Percentiles rank a stretch among this genome's conserved stretches.
These are phyloP conservation scores for Netelia virgata DNA, from an alignment of 2,888 invertebrate genomes.

Conservation along the genomic window DNA sequence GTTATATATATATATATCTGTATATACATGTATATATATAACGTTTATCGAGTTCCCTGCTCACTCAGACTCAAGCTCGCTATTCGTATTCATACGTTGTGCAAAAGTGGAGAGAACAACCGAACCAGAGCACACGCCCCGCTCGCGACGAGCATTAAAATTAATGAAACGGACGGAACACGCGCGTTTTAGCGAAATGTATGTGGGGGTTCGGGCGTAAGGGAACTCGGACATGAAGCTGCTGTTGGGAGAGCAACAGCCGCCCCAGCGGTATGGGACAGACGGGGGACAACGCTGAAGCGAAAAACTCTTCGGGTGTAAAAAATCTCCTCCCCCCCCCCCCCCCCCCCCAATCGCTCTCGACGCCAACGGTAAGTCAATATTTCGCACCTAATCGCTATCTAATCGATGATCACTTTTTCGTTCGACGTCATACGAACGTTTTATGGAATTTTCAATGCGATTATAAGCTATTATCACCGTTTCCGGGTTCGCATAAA, in stretches of 20 bases:
- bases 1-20: background rate
- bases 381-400: too few species aligned
- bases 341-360: background rate
- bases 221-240: constrained; percentile 74
- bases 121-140: constrained; percentile 68
- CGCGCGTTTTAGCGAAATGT: constrained; percentile 82
- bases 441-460: too few species aligned
- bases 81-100: constrained; percentile 80
- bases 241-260: constrained; percentile 67
- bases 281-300: constrained; percentile 48
- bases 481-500: too few species aligned
- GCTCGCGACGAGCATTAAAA: constrained; percentile 79
- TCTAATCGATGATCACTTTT: too few species aligned
- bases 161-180: constrained; percentile 83
- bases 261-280: constrained; percentile 3
- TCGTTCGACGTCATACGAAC: too few species aligned
- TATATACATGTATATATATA: constrained; percentile 2
- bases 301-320: constrained; percentile 43
- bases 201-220: constrained; percentile 82
- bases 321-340: constrained; percentile 24
- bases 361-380: too few species aligned
- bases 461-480: too few species aligned
- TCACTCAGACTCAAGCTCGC: constrained; percentile 30
- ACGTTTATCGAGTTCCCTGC: background rate
- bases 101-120: constrained; percentile 81